phyloP scores from a whole-genome alignment of 2,888 invertebrate genomes.

The Cantharis lateralis region DNA sequence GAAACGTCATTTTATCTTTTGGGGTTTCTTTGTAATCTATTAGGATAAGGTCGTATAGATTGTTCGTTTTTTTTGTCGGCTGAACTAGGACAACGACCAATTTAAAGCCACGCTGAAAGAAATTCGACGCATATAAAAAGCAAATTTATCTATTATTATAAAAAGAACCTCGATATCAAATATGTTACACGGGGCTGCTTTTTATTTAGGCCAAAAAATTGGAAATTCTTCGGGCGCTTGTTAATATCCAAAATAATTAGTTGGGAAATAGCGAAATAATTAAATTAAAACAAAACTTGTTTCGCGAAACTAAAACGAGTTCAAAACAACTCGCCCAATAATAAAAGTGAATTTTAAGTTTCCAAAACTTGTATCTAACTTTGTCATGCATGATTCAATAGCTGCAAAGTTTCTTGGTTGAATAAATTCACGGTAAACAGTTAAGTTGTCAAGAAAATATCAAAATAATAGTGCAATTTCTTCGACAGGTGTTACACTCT shows the following conservation, averaged over 20 bases:
- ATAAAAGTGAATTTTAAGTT: neutral
- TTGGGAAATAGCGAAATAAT: neutral
- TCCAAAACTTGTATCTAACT: neutral
- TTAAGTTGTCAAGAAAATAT: constrained; percentile 1
- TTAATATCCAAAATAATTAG: neutral
- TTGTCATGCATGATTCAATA: neutral
- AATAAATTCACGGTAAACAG: neutral
- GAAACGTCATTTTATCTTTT: constrained; percentile 7
- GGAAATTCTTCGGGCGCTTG: neutral
- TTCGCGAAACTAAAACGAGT: neutral
- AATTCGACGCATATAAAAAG: constrained; percentile 19
- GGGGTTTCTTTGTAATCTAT: constrained; percentile 14
- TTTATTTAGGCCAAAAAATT: neutral
- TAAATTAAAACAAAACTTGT: neutral
- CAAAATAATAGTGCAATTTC: neutral
- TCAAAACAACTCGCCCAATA: neutral
- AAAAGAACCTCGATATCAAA: neutral
- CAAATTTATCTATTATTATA: constrained; percentile 8
- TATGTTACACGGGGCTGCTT: neutral
- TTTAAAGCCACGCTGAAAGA: constrained; percentile 22
- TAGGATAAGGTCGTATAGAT: constrained; percentile 16
- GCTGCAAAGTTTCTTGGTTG: neutral
- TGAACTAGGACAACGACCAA: constrained; percentile 19
- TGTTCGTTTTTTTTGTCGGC: constrained; percentile 19
- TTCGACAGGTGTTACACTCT: neutral